Conservation (phyloP, 2,888 invertebrate genomes). For the Hypselothyrea guttata region DNA sequence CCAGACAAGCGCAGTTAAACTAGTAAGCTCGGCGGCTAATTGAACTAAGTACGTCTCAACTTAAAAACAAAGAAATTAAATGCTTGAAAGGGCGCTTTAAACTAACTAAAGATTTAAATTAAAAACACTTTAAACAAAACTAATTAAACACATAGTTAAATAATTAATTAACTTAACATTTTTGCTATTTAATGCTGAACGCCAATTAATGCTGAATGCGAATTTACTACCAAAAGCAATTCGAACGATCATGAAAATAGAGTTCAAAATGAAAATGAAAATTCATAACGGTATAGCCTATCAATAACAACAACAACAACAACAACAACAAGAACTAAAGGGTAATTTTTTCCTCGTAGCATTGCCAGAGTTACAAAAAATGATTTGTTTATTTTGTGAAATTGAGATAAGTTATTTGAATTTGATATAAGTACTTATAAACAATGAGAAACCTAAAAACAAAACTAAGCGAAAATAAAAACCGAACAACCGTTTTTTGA, state of each 20-base stretch:
- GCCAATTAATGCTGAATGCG: conserved; percentile 46
- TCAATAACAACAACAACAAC: conserved; percentile 16
- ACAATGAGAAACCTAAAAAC: conserved; percentile 2
- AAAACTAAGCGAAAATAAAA: conserved; percentile 3
- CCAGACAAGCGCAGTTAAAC: conserved; percentile 14
- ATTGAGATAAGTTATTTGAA: conserved; percentile 48
- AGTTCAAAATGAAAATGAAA: conserved; percentile 24
- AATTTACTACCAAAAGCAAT: conserved; percentile 57
- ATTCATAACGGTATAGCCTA: conserved; percentile 23
- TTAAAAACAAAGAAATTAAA: conserved; percentile 43
- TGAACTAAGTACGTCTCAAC: conserved; percentile 28
- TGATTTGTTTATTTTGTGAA: conserved; percentile 33
- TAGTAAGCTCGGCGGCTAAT: conserved; percentile 36
- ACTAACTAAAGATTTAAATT: conserved; percentile 3
- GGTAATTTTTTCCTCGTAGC: conserved; percentile 67
- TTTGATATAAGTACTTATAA: conserved; percentile 22
- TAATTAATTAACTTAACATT: conserved; percentile 25
- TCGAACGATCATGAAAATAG: conserved; percentile 10
- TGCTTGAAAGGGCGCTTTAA: conserved; percentile 46
- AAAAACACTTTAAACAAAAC: conserved; percentile 8
- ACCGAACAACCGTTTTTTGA: conserved; percentile 33
- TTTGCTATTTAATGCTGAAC: conserved; percentile 35
- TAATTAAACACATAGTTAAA: no score
- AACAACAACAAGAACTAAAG: conserved; percentile 46
- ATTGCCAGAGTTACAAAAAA: conserved; percentile 22